phyloP scores from a whole-genome alignment of 2,888 invertebrate genomes.

The Tenthredo livida region DNA sequence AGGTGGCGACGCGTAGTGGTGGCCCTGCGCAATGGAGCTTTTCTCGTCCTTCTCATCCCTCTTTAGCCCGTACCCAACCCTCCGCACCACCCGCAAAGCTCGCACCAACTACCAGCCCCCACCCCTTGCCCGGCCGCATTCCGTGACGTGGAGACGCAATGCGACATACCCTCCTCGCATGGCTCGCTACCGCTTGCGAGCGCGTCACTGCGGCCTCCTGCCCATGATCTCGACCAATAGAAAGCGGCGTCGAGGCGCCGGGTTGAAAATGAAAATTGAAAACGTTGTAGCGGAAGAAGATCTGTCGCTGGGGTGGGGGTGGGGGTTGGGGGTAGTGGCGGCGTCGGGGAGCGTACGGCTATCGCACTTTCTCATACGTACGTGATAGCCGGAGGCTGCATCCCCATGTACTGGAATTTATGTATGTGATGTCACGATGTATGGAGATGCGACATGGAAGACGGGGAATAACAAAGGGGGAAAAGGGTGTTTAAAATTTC shows the following conservation, averaged over 20 bases:
- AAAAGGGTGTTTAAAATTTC: constrained; percentile 1
- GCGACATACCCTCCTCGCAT: constrained; percentile 71
- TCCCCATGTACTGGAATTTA: constrained; percentile 16
- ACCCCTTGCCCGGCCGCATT: constrained; percentile 59
- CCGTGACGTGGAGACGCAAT: constrained; percentile 76
- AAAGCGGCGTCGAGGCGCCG: constrained; percentile 28
- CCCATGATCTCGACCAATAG: constrained; percentile 34
- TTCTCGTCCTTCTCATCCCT: constrained; percentile 57
- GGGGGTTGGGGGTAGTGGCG: not conserved
- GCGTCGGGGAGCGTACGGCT: not conserved
- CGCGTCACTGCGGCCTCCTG: constrained; percentile 51
- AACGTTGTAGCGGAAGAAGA: constrained; percentile 27
- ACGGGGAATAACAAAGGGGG: not conserved
- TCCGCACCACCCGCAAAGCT: constrained; percentile 63
- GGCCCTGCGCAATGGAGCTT: constrained; percentile 63
- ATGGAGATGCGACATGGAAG: constrained; percentile 15
- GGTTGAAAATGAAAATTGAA: constrained; percentile 48
- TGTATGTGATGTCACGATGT: constrained; percentile 7
- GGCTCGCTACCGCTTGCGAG: constrained; percentile 44
- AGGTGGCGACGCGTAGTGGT: constrained; percentile 64
- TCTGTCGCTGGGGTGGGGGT: not conserved
- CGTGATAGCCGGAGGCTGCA: constrained; percentile 28
- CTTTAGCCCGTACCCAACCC: constrained; percentile 58
- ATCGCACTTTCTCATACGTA: constrained; percentile 17
- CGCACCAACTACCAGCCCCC: constrained; percentile 62